Percentiles rank a stretch among this genome's conserved stretches.
Evolutionary conservation across 2,113 vertebrate species (phyloP).

Genomic region (Campylomormyrus tamandua): DNA sequence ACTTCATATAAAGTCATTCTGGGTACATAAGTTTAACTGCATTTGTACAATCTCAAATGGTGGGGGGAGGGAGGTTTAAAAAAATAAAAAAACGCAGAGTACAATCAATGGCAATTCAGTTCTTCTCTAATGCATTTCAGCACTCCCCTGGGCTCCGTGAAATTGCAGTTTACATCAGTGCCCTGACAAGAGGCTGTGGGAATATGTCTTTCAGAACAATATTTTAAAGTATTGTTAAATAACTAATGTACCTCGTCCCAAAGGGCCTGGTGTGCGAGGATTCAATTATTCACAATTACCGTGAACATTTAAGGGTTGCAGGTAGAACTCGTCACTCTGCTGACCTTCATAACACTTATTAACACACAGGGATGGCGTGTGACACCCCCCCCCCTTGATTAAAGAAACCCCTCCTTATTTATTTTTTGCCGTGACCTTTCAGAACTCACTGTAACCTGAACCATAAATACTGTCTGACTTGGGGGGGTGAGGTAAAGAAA

Average conservation of each 20-base stretch:
- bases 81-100: neutral
- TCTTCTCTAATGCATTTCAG: slow-evolving; percentile 32
- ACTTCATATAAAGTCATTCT: neutral
- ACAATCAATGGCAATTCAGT: slow-evolving; percentile 19
- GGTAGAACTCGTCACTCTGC: neutral
- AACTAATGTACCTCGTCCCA: slow-evolving; percentile 25
- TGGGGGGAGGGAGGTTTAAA: neutral
- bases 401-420: neutral
- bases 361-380: neutral
- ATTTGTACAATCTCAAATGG: neutral
- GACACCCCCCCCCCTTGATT: neutral
- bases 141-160: slow-evolving; percentile 26
- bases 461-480: neutral
- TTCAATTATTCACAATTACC: slow-evolving; percentile 39
- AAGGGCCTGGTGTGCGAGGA: slow-evolving; percentile 30
- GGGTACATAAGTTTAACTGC: slow-evolving; percentile 2
- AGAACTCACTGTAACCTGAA: neutral
- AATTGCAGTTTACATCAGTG: slow-evolving; percentile 36
- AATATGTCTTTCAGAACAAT: slow-evolving; percentile 37
- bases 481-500: neutral
- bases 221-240: slow-evolving; percentile 39
- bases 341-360: neutral
- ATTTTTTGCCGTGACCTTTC: neutral
- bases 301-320: slow-evolving; percentile 25
- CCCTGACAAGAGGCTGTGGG: slow-evolving; percentile 33